Evolutionary conservation across 1,140 invertebrate species (phyloP), one percentile per base, ranked within the genome.

Genomic region (Pseudoatta argentina): DNA sequence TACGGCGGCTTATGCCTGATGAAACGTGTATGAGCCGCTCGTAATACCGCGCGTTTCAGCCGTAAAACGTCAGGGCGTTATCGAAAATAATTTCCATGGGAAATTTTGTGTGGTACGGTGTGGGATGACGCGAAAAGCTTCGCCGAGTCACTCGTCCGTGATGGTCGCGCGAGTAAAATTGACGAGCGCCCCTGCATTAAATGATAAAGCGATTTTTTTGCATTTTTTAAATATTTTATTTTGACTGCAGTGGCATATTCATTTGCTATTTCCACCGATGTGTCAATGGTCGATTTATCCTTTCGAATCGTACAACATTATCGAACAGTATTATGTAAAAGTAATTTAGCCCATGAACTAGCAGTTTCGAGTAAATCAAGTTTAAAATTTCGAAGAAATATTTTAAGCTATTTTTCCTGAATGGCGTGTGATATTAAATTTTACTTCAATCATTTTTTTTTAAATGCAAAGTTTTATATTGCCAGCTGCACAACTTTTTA

Each of bases 111-210:
- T 21, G 59, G 78, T 71, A 78, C 48, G n/a, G 48, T 67, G 30
- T 12, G 64, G 64, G 64, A 71, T 81, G 79, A 83, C 79, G 79
- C 79, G 79, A 83, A 83, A 83, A 83, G 69, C 79, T 83, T 48
- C 89, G 86, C 75, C 86, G 81, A 88, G 89, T 89, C 77, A 87
- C 85, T 88, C 79, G 87, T 88, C 69, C 82, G 87, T 86, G 88
- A 79, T 88, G 87, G 86, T 89, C 75, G 86, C 55, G 87, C 82
- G 69, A 86, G 59, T 82, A 71, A 89, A 89, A 89, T 67, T 91
- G 75, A 87, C 88, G 88, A 87, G 87, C 69, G 87, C 64, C 57
- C 76, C 86, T 77, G 69, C 79, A 83, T 83, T 83, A 83, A 82
- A 83, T 83, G 79, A 83, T 83, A 75, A 75, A 83, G 69, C 55